Conservation (phyloP, 2,888 invertebrate species). For the Geotrupes spiniger region DNA sequence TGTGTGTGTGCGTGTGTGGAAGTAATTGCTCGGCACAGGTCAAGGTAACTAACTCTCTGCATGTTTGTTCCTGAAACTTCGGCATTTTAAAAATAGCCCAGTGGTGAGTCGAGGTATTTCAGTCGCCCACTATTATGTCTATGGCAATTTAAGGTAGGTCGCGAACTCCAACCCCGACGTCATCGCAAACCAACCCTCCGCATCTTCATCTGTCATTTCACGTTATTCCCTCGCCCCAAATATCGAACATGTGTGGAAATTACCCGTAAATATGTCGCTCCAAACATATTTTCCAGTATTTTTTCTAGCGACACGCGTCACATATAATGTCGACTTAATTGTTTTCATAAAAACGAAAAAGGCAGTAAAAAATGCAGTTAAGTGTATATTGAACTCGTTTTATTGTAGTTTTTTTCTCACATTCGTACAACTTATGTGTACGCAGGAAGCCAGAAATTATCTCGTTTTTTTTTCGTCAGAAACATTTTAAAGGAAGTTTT, state of each 20-base stretch:
- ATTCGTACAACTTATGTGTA: not conserved
- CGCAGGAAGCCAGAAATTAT: too few relatives aligned
- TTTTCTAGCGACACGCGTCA: slow-evolving; percentile 9
- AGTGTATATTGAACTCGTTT: slow-evolving; percentile 5
- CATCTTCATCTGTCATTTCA: slow-evolving; percentile 21
- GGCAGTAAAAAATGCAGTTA: slow-evolving; percentile 5
- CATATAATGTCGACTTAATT: slow-evolving; percentile 8
- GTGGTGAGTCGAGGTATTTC: slow-evolving; percentile 9
- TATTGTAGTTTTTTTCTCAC: not conserved
- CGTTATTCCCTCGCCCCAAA: slow-evolving; percentile 28
- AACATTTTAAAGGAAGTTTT: too few relatives aligned
- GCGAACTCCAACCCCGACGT: slow-evolving; percentile 25
- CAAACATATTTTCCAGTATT: not conserved
- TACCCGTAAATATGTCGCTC: slow-evolving; percentile 2
- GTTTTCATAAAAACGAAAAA: slow-evolving; percentile 9
- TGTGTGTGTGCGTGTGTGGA: slow-evolving; percentile 20
- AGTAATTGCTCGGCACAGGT: slow-evolving; percentile 25
- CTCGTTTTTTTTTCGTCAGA: too few relatives aligned
- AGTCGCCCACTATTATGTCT: slow-evolving; percentile 13
- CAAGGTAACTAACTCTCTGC: slow-evolving; percentile 23
- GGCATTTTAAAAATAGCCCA: slow-evolving; percentile 25
- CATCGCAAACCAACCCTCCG: slow-evolving; percentile 21
- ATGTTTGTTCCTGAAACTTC: slow-evolving; percentile 26
- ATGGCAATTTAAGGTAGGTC: slow-evolving; percentile 27
- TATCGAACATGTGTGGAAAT: slow-evolving; percentile 27